These are phyloP conservation scores for Trichopoda pennipes DNA, from an alignment of 2,888 invertebrate genomes.

Conservation along the genomic window DNA sequence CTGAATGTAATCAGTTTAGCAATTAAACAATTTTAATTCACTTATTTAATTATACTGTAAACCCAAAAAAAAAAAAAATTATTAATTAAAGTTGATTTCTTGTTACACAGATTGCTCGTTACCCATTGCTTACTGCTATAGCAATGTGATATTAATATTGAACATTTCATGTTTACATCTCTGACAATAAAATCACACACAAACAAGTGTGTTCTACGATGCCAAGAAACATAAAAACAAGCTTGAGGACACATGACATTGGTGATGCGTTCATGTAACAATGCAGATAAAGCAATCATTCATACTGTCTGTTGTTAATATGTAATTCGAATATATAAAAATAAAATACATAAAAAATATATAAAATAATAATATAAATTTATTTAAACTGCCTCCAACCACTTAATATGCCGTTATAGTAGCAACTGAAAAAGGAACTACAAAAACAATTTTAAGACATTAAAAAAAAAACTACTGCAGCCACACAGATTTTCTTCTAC, in stretches of 20 bases:
- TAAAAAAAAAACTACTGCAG: not conserved
- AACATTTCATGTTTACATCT: not conserved
- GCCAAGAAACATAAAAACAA: conserved; percentile 25
- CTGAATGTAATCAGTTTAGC: too few relatives aligned
- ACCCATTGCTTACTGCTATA: too few relatives aligned
- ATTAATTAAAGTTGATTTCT: too few relatives aligned
- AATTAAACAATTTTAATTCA: too few relatives aligned
- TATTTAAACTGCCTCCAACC: conserved; percentile 32
- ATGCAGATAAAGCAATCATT: conserved; percentile 44
- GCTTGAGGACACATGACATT: conserved; percentile 46
- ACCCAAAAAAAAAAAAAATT: too few relatives aligned
- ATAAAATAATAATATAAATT: conserved; percentile 31
- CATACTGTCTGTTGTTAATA: conserved; percentile 9
- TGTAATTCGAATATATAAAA: conserved; percentile 32
- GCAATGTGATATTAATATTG: not conserved
- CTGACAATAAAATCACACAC: conserved; percentile 6
- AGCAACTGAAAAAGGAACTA: conserved; percentile 22
- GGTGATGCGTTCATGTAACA: conserved; percentile 17
- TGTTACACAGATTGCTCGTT: too few relatives aligned
- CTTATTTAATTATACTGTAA: too few relatives aligned
- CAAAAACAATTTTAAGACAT: conserved; percentile 14
- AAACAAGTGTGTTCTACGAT: conserved; percentile 20
- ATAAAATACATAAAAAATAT: conserved; percentile 22
- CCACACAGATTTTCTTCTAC: conserved; percentile 22
- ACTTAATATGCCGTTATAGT: conserved; percentile 39